Base-by-base conservation (phyloP, 2,888 invertebrate species). In the Pycnomerus fuliginosus region DNA sequence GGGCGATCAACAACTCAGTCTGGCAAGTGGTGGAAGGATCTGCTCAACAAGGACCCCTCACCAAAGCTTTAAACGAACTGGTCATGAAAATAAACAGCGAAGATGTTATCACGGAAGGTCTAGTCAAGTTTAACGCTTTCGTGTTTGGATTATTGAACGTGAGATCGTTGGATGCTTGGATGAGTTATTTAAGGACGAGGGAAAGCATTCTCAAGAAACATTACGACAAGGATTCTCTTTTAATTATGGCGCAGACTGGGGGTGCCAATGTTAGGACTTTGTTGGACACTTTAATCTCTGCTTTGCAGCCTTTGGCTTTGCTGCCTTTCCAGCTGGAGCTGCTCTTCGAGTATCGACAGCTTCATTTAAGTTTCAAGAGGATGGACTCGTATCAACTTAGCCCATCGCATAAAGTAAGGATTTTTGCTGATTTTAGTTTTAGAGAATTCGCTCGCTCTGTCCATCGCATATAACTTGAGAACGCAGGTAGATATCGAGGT, bases 21-120 rank as follows among this genome's bases (percentile, higher is more conserved):
- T 93, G 92, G 92, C 87, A 88, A 74, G 87, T 93, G 54, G 86
- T 91, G 3, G 91, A 92, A 72, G 87, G 89, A 20, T 88, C 90
- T 4, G 86, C 90, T 8, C 87, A 91, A 69, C 86, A 88, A 76
- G 92, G 87, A 33, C 88, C 89, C 7, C 82, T 90, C 48, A 89
- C 90, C 3, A 84, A 89, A 69, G 85, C 89, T 2, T 75, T 92
- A 10, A 86, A 90, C 64, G 90, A 91, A 63, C 75, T 92, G 54
- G 90, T 91, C 13, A 77, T 88, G 67, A 82, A 86, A 62, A 84
- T 92, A 59, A 90, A 90, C 69, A 83, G 84, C 49, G 89, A 90
- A 70, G 86, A 89, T 64, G 84, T 85, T 29, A 82, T 91, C 16
- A 84, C 85, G 7, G 90, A 91, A 71, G 89, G 88, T 55, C 79